A percentile compares a stretch with the other conserved stretches of the same genome.
These are phyloP conservation scores for Ceyx erithaca DNA, from an alignment of 2,797 vertebrate genomes.

Conservation along the genomic window DNA sequence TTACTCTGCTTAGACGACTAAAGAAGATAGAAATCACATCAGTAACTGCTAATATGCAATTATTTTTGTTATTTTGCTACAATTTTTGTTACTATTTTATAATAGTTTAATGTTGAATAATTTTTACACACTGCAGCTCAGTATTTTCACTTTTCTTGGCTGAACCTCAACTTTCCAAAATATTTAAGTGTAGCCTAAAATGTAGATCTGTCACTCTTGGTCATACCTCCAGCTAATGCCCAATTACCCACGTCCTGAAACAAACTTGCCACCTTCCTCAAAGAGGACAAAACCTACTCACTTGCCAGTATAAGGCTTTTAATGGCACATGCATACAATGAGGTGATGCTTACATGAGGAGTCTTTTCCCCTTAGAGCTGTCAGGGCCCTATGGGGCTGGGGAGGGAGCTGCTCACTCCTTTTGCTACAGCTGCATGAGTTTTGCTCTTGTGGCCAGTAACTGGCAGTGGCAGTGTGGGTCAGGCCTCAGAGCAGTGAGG, in stretches of 20 bases:
- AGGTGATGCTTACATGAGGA: accelerated
- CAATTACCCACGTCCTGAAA: not conserved
- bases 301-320: not conserved
- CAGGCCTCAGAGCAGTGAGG: not conserved
- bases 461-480: accelerated
- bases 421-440: not conserved
- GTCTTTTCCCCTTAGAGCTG: not conserved
- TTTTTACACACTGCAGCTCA: not conserved
- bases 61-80: not conserved
- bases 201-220: not conserved
- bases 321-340: not conserved
- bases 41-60: not conserved
- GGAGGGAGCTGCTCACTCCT: not conserved
- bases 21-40: not conserved
- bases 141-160: not conserved
- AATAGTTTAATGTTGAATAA: not conserved
- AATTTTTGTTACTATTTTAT: not conserved
- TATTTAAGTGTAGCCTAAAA: not conserved
- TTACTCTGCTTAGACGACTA: not conserved
- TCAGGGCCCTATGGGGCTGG: not conserved
- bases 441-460: not conserved
- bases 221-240: not conserved
- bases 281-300: not conserved
- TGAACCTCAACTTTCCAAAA: not conserved
- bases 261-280: not conserved